Evolutionary conservation across 2,888 invertebrate species (phyloP), one percentile per base, ranked within the genome.

Genomic region (Apoderus coryli): DNA sequence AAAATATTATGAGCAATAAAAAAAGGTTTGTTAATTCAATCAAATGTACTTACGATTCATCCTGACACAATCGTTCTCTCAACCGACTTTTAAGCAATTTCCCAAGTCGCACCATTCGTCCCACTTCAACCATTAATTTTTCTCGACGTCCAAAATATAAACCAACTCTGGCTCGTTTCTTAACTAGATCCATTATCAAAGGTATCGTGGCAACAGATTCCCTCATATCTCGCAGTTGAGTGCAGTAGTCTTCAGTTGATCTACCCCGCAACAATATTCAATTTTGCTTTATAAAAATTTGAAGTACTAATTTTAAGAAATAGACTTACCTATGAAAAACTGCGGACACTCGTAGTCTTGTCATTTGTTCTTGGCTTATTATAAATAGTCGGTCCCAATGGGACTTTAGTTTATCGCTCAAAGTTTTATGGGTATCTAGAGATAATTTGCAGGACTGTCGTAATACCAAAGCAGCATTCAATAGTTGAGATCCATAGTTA

Each of bases 401-500:
- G 42, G 65, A 64, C 34, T 71, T 65, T 42, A 82, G 57, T 44
- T 64, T 61, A 38, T 65, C 58, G 29, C 64, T 63, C 32, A 74
- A 59, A 35, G 56, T 56, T 22, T 63, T 61, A 44, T 76, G 72
- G 12, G 63, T 64, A 25, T 67, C 67, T 31, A 64, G 50, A 12
- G 67, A 60, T 40, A 76, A 57, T 48, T 76, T 70, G 51, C 81
- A 73, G 14, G 80, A 76, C 37, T 76, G 67, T 26, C 84, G 62
- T 35, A 85, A 52, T 9, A 77, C 71, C 29, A 77, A 59, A 2
- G 81, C 75, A 3, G 81, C 81, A 45, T 76, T 73, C 27, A 81
- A 59, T 37, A 84, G 59, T 57, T 84, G 80, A 46, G 73, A 75
- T 10, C 84, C 84, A 47, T 84, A 85, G 42, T 81, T 76, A 54